Evolutionary conservation across 2,113 vertebrate genomes (phyloP).

Genomic region (Vidua macroura): DNA sequence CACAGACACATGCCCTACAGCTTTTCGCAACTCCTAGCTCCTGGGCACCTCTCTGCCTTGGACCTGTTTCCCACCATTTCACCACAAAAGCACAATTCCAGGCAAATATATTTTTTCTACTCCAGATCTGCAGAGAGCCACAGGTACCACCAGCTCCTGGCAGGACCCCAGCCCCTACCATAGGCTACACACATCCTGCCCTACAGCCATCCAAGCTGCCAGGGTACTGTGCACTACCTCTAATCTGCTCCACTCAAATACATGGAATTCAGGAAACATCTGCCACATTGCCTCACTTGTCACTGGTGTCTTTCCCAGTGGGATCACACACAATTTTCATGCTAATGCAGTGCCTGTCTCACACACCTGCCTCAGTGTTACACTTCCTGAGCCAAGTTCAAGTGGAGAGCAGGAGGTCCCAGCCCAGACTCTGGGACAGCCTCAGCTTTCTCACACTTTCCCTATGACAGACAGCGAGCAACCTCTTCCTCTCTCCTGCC

Average conservation of each 20-base stretch:
- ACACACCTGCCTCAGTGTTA: not conserved
- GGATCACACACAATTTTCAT: not conserved
- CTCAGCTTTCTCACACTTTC: not conserved
- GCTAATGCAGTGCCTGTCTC: accelerated
- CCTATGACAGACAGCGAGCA: not conserved
- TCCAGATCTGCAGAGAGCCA: not conserved
- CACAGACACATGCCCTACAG: accelerated
- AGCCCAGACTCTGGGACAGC: not conserved
- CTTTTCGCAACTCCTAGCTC: not conserved
- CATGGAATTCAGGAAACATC: not conserved
- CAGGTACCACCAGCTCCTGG: not conserved
- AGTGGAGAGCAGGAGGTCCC: not conserved
- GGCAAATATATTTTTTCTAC: not conserved
- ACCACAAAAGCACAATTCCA: not conserved
- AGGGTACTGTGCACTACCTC: not conserved
- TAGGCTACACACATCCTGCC: accelerated
- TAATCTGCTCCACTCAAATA: not conserved
- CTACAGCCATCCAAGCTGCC: not conserved
- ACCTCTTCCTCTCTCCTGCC: not conserved
- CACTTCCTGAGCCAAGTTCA: not conserved
- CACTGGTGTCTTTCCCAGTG: not conserved
- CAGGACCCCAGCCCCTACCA: not conserved
- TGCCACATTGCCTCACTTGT: not conserved
- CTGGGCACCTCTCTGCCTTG: not conserved
- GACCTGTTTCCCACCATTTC: not conserved